These are phyloP conservation scores for Gopherus evgoodei DNA, from an alignment of 2,113 vertebrate species.

Conservation along the genomic window DNA sequence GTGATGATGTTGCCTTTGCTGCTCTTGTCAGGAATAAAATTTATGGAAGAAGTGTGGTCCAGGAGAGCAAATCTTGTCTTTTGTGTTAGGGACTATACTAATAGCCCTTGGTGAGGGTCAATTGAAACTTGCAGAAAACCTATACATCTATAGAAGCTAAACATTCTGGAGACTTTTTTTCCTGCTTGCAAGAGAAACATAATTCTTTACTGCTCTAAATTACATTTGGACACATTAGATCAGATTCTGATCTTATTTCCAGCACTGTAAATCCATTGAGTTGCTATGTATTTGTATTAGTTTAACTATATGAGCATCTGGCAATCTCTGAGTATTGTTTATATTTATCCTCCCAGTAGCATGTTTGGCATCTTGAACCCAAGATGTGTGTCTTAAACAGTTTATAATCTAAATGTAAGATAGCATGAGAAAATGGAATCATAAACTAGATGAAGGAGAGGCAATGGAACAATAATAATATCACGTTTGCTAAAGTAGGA, in stretches of 20 bases:
- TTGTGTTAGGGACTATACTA: constrained; percentile 30
- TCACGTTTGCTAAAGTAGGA: background rate
- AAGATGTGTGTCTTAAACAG: background rate
- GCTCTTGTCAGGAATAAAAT: constrained; percentile 70
- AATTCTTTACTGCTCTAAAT: background rate
- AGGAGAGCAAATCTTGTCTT: constrained; percentile 53
- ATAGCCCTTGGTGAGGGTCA: constrained; percentile 17
- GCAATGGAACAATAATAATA: background rate
- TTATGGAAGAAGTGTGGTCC: constrained; percentile 57
- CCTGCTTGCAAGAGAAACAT: background rate
- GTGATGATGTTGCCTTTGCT: constrained; percentile 54
- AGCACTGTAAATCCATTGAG: background rate
- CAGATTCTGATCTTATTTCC: background rate
- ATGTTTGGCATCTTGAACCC: background rate
- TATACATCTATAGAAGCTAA: background rate
- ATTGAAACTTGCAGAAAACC: constrained; percentile 42
- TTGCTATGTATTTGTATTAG: background rate
- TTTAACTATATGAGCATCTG: background rate
- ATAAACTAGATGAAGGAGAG: background rate
- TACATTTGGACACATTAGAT: background rate
- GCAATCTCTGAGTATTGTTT: background rate
- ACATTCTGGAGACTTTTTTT: background rate
- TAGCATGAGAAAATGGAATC: background rate
- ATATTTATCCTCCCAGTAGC: background rate
- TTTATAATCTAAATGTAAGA: background rate